These are phyloP conservation scores for Acleris sparsana DNA, from an alignment of 2,888 invertebrate species.

Conservation along the genomic window DNA sequence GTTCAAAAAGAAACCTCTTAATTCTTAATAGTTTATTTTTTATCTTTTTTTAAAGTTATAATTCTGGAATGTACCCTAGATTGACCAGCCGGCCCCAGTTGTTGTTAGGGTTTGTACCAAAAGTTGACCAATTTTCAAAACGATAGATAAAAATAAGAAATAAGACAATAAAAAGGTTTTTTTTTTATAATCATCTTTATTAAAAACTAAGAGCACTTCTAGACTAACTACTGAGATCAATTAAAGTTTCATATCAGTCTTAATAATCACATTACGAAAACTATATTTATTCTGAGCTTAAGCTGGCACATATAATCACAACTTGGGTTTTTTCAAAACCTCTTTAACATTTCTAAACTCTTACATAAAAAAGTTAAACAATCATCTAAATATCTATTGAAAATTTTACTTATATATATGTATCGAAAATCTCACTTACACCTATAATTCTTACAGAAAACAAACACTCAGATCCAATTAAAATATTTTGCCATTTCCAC, in stretches of 20 bases:
- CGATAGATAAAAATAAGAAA: background rate
- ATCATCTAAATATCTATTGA: background rate
- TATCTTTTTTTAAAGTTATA: no score
- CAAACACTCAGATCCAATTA: background rate
- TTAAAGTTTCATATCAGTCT: no score
- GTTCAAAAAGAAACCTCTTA: no score
- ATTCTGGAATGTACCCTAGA: slow-evolving; percentile 1
- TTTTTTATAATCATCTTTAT: no score
- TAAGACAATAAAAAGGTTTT: background rate
- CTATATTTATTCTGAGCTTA: background rate
- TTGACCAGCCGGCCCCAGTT: slow-evolving; percentile 7
- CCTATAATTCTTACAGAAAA: background rate
- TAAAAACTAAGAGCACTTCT: no score
- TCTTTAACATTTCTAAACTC: no score
- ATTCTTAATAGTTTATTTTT: no score
- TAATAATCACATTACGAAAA: background rate
- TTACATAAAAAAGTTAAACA: background rate
- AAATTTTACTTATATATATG: background rate
- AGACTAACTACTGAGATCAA: no score
- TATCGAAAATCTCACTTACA: no score
- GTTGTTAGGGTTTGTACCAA: slow-evolving; percentile 3
- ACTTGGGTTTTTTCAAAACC: background rate
- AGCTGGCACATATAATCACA: background rate
- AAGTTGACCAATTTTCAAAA: slow-evolving; percentile 11
- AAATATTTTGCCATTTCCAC: slow-evolving; percentile 3